Conservation (phyloP, 2,113 vertebrate species). For the Arvicanthis niloticus region DNA sequence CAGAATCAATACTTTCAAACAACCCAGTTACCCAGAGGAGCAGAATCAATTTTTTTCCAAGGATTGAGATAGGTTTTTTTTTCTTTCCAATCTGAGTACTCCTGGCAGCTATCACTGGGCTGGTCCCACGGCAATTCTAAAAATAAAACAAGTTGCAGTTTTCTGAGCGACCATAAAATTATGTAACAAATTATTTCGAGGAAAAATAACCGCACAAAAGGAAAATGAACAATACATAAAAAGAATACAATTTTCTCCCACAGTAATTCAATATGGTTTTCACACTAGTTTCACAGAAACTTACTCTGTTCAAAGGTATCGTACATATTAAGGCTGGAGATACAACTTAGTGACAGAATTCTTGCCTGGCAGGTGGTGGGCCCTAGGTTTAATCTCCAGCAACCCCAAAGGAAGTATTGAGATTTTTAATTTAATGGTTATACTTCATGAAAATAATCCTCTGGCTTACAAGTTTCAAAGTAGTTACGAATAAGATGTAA, state of each 20-base stretch:
- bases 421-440: conserved; percentile 24
- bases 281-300: conserved; percentile 19
- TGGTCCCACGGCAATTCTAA: conserved; percentile 98
- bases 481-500: conserved; percentile 8
- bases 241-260: conserved; percentile 10
- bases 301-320: not conserved
- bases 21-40: conserved; percentile 84
- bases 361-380: not conserved
- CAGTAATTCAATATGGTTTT: conserved; percentile 36
- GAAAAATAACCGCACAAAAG: conserved; percentile 14
- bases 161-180: conserved; percentile 33
- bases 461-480: not conserved
- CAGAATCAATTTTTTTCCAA: conserved; percentile 97
- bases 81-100: conserved; percentile 97
- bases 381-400: not conserved
- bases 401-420: not conserved
- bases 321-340: not conserved
- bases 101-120: conserved; percentile 95
- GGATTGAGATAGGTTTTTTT: conserved; percentile 95
- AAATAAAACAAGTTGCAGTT: conserved; percentile 7
- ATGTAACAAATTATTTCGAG: conserved; percentile 2
- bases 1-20: conserved; percentile 44
- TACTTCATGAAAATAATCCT: conserved; percentile 1
- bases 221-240: not conserved
- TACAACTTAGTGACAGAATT: not conserved